Evolutionary conservation across 2,888 invertebrate genomes (phyloP).

Genomic region (Margaritifera margaritifera): DNA sequence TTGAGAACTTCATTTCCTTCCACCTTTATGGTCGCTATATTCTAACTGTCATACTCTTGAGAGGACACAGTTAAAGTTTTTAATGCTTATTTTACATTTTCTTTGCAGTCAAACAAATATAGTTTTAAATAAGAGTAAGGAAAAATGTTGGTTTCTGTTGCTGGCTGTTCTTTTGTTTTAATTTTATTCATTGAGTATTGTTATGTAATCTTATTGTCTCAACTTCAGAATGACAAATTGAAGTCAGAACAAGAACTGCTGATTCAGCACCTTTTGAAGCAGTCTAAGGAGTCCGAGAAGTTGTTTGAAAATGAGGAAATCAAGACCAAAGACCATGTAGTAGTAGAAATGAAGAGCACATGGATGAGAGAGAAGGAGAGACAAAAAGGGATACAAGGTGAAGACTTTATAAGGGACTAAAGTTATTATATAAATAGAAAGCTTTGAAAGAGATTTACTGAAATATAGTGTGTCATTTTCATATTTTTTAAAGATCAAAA

Average conservation of each 20-base stretch:
- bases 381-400: constrained; percentile 59
- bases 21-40: too few species aligned
- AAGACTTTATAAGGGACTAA: neutral
- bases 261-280: constrained; percentile 62
- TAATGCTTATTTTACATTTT: too few species aligned
- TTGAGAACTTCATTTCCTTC: too few species aligned
- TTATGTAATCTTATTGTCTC: constrained; percentile 5
- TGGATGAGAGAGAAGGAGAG: constrained; percentile 60
- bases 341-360: constrained; percentile 64
- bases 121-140: too few species aligned
- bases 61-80: too few species aligned
- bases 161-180: too few species aligned
- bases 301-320: constrained; percentile 54
- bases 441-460: neutral
- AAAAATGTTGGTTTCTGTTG: too few species aligned
- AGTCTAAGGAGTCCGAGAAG: constrained; percentile 61
- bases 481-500: neutral
- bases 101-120: too few species aligned
- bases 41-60: too few species aligned
- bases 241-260: constrained; percentile 62
- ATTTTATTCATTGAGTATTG: neutral
- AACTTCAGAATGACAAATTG: constrained; percentile 65
- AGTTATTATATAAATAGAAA: neutral
- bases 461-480: neutral
- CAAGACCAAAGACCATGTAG: constrained; percentile 62